phyloP scores from a whole-genome alignment of 2,113 vertebrate species.

The Gallinago media region DNA sequence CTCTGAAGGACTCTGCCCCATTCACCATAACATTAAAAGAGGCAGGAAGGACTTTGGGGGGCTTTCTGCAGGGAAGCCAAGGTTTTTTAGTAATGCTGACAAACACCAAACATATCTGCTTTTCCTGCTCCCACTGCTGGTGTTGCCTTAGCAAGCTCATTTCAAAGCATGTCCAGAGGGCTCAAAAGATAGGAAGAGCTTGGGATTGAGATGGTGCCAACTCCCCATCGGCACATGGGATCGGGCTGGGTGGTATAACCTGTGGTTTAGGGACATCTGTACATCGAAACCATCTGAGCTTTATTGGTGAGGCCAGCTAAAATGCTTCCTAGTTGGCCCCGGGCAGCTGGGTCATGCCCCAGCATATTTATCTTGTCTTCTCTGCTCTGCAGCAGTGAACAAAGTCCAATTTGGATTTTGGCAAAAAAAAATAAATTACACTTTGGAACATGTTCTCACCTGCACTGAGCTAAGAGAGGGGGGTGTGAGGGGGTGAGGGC shows the following conservation, averaged over 20 bases:
- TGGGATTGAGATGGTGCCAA: rapidly evolving
- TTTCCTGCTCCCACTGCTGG: background rate
- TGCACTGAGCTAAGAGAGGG: rapidly evolving
- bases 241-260: background rate
- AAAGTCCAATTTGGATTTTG: background rate
- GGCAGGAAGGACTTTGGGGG: background rate
- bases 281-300: background rate
- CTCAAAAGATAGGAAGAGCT: background rate
- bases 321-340: background rate
- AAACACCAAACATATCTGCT: background rate
- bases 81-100: background rate
- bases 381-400: background rate
- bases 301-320: background rate
- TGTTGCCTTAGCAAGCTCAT: background rate
- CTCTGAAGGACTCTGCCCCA: background rate
- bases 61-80: background rate
- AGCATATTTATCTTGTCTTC: background rate
- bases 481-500: background rate
- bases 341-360: background rate
- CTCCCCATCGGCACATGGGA: background rate
- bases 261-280: rapidly evolving
- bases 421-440: background rate
- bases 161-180: background rate
- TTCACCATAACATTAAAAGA: background rate
- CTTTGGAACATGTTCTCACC: background rate